Conservation (phyloP, 92 coral and sea anemone species). For the Epizoanthus ramosus region DNA sequence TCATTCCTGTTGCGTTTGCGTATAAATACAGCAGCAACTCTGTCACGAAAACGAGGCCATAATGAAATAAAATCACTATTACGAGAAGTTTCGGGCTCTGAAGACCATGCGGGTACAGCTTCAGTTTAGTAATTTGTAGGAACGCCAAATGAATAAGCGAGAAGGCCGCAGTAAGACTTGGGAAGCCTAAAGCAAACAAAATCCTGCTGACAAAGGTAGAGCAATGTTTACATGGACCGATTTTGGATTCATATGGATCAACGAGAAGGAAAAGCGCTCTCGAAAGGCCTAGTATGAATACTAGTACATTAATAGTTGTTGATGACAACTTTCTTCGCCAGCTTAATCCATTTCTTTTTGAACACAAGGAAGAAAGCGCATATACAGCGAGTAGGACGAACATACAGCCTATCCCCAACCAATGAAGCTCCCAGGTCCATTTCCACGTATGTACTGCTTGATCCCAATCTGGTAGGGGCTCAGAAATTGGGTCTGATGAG, state of each 20-base stretch:
- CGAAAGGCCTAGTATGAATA: conserved; percentile 31
- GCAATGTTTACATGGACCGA: conserved; percentile 29
- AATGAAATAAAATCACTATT: conserved; percentile 36
- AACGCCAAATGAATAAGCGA: conserved; percentile 53
- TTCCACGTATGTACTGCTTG: conserved; percentile 42
- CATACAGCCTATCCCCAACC: conserved; percentile 42
- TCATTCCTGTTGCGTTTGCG: conserved; percentile 16
- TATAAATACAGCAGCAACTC: conserved; percentile 20
- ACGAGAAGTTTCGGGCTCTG: conserved; percentile 43
- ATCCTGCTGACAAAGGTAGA: conserved; percentile 26
- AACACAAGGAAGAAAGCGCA: conserved; percentile 27
- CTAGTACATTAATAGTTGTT: conserved; percentile 32
- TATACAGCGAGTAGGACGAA: conserved; percentile 35
- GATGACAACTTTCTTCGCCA: not conserved
- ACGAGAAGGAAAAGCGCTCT: conserved; percentile 39
- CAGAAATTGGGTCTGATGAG: conserved; percentile 35
- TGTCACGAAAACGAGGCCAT: conserved; percentile 33
- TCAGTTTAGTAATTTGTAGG: conserved; percentile 46
- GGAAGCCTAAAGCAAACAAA: conserved; percentile 44
- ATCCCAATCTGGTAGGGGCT: conserved; percentile 48
- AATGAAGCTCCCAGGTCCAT: conserved; percentile 55
- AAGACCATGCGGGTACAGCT: conserved; percentile 2
- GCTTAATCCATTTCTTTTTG: not conserved
- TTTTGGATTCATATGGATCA: conserved; percentile 43
- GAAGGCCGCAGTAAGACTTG: conserved; percentile 56